phyloP scores from a whole-genome alignment of 1,140 invertebrate species.

The Pseudomyrmex pallidus region DNA sequence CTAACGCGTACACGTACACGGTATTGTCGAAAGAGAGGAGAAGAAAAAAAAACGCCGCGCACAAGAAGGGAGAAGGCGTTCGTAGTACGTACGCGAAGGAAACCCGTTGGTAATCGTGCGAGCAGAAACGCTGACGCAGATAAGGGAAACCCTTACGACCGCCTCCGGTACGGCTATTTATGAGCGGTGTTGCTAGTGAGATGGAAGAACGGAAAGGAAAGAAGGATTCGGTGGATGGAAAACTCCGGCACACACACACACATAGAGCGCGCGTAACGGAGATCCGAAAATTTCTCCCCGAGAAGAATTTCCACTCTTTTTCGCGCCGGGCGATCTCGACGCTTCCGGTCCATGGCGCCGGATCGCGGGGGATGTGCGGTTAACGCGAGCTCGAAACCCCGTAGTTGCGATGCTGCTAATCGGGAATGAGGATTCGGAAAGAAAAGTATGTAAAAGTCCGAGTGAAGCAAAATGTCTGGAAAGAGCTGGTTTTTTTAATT shows the following conservation, averaged over 20 bases:
- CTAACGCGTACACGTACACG: neutral
- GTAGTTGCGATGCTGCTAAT: conserved; percentile 32
- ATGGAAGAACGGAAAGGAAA: conserved; percentile 55
- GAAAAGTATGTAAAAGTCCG: conserved; percentile 21
- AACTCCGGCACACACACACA: neutral
- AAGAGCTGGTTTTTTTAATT: neutral
- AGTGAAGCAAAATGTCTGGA: neutral
- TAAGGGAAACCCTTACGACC: conserved; percentile 74
- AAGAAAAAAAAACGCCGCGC: neutral
- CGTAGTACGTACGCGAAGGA: conserved; percentile 56
- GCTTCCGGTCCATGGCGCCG: conserved; percentile 34
- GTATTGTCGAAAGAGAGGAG: conserved; percentile 54
- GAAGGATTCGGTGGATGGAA: conserved; percentile 30
- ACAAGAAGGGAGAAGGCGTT: conserved; percentile 10
- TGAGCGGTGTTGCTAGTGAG: conserved; percentile 63
- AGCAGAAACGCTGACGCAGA: conserved; percentile 72
- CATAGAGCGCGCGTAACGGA: too few relatives aligned
- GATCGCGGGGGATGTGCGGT: conserved; percentile 6
- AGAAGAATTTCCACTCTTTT: conserved; percentile 43
- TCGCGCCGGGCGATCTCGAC: neutral
- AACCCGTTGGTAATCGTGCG: conserved; percentile 72
- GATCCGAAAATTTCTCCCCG: conserved; percentile 59
- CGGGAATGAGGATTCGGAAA: conserved; percentile 13
- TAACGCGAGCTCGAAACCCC: conserved; percentile 8
- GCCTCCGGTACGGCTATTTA: conserved; percentile 67